Base-by-base conservation (phyloP, 2,888 invertebrate species). In the Lasioglossum marginatum region DNA sequence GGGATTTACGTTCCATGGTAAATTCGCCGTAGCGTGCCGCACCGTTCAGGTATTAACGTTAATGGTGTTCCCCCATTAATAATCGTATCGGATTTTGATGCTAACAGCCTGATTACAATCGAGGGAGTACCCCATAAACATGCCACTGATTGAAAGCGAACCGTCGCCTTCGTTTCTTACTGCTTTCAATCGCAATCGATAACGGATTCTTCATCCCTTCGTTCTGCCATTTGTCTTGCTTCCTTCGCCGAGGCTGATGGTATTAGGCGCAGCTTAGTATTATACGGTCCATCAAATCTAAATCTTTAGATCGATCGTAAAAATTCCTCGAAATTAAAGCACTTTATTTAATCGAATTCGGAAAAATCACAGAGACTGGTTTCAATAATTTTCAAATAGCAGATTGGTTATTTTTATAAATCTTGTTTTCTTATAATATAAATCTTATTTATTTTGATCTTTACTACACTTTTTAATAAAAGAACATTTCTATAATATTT, bases 41-140 rank as follows among this genome's bases (percentile, higher is more conserved):
- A 74, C 52, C 5, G 37, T 10, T 19, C n/a, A 57, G 40, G 52
- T 79, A 79, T 88, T 78, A 82, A 72, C 34, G 76, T 79, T 85
- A 85, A 87, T 82, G 60, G 60, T 57, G 63, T 63, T 82, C 77
- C 74, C 37, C 86, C 77, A 77, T 82, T 85, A 73, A 76, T 68
- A 68, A 73, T 45, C 66, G 27, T 60, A 52, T 27, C 34, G 31
- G 16, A 19, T 16, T 68, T 68, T 40, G 43, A 77, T n/a, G 66
- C 70, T 81, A 79, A 75, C 78, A 71, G 27, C 45, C 40, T 73
- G 76, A 85, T 72, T 63, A 72, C 45, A 57, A n/a, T 68, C 57
- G 19, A n/a, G 52, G 14, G 43, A 75, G 60, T 52, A 43, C 34
- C 34, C 14, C 31, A 6, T 37, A 34, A 37, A 43, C n/a, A 34